Percentiles rank a stretch among this genome's conserved stretches.
Evolutionary conservation across 2,113 vertebrate species (phyloP).

Genomic region (Motacilla tschutschensis): DNA sequence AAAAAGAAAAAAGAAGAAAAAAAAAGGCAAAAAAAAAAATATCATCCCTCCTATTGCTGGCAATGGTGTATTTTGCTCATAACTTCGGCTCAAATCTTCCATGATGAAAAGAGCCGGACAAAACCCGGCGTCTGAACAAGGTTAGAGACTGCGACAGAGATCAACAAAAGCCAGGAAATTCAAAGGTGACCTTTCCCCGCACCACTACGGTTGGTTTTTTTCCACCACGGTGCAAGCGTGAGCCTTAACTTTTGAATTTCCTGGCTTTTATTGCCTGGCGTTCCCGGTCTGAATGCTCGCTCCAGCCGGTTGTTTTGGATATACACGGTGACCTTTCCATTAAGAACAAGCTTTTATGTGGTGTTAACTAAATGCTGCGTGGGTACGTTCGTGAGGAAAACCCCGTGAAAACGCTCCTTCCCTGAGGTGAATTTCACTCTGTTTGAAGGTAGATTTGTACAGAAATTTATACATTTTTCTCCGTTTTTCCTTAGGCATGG

Average conservation of each 20-base stretch:
- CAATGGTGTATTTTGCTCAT: background rate
- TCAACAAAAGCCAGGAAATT: constrained; percentile 74
- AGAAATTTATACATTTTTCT: background rate
- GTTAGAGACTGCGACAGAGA: constrained; percentile 45
- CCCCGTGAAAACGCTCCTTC: background rate
- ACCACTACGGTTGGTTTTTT: constrained; percentile 42
- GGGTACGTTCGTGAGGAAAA: fast-evolving
- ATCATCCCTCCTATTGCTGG: background rate
- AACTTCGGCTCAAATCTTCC: constrained; percentile 7
- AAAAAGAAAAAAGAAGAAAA: fast-evolving
- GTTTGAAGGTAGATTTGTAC: background rate
- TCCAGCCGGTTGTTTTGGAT: background rate
- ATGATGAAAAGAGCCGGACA: constrained; percentile 37
- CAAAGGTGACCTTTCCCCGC: constrained; percentile 66
- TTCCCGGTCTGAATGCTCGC: background rate
- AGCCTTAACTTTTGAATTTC: constrained; percentile 38
- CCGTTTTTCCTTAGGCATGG: constrained; percentile 79
- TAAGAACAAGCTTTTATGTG: background rate
- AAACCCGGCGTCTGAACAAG: constrained; percentile 38
- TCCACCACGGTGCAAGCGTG: background rate
- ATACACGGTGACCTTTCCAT: background rate
- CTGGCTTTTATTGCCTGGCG: constrained; percentile 26
- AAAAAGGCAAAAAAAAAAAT: no score
- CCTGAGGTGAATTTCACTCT: fast-evolving
- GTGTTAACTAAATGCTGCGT: background rate